Conservation (phyloP, 2,797 vertebrate species). For the Synanceia verrucosa region DNA sequence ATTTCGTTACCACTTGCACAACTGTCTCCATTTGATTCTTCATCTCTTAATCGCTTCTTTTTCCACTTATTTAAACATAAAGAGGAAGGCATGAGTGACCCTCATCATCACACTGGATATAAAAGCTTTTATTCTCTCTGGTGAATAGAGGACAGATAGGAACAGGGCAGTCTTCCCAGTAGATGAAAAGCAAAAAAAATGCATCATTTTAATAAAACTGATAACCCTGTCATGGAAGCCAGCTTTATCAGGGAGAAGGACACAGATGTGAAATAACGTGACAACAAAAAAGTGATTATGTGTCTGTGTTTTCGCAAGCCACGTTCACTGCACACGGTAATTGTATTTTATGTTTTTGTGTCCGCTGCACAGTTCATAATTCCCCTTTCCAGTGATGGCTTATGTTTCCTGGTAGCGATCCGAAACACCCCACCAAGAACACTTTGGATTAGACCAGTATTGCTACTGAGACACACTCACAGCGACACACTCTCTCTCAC, state of each 20-base stretch:
- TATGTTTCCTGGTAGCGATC: conserved; percentile 53
- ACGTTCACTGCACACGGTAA: conserved; percentile 69
- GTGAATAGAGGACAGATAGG: conserved; percentile 26
- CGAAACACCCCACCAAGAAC: conserved; percentile 63
- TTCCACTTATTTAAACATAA: neutral
- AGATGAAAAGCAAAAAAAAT: conserved; percentile 44
- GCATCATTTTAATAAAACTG: conserved; percentile 68
- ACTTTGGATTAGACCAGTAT: conserved; percentile 65
- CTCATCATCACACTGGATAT: conserved; percentile 21
- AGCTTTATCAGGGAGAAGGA: conserved; percentile 35
- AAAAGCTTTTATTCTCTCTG: conserved; percentile 34
- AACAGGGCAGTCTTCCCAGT: conserved; percentile 21
- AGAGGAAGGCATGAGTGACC: conserved; percentile 39
- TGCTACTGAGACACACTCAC: conserved; percentile 53
- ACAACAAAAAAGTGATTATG: conserved; percentile 66
- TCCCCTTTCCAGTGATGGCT: conserved; percentile 57
- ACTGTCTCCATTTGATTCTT: neutral
- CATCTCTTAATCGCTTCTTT: neutral
- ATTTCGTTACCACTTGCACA: conserved; percentile 5
- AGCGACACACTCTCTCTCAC: conserved; percentile 17
- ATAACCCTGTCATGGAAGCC: conserved; percentile 40
- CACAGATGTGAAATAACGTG: conserved; percentile 54
- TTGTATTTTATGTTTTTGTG: conserved; percentile 60
- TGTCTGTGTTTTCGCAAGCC: conserved; percentile 53
- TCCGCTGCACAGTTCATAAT: conserved; percentile 35